phyloP scores from a whole-genome alignment of 2,113 vertebrate genomes.

The Propithecus coquereli region DNA sequence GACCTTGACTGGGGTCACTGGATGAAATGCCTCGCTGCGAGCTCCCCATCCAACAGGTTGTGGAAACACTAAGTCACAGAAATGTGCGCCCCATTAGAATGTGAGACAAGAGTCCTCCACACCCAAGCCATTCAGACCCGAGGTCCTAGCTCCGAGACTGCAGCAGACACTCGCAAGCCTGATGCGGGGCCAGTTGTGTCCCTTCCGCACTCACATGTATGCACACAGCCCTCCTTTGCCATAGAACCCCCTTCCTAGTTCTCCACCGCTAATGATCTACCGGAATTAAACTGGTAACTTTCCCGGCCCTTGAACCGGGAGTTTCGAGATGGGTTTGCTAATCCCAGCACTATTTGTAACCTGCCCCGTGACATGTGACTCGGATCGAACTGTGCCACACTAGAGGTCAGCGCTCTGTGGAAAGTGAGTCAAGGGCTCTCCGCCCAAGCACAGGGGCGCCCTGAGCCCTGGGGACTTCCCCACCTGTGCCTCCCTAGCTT shows the following conservation, averaged over 20 bases:
- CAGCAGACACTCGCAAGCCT: background rate
- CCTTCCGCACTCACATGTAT: background rate
- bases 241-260: background rate
- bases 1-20: background rate
- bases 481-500: background rate
- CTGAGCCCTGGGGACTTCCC: background rate
- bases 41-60: background rate
- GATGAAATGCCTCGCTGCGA: background rate
- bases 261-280: background rate
- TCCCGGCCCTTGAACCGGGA: constrained; percentile 62
- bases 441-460: background rate
- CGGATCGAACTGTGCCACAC: background rate
- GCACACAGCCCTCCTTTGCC: background rate
- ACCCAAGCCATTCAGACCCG: background rate
- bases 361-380: constrained; percentile 46
- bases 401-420: constrained; percentile 17
- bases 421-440: constrained; percentile 33
- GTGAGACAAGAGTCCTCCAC: background rate
- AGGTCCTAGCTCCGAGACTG: background rate
- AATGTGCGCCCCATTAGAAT: rapidly evolving
- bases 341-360: constrained; percentile 55
- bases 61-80: background rate
- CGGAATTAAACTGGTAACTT: constrained; percentile 37
- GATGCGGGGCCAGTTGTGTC: background rate
- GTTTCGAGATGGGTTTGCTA: constrained; percentile 24